Conservation (phyloP, 2,797 vertebrate genomes). For the Jordanella pulchra region DNA sequence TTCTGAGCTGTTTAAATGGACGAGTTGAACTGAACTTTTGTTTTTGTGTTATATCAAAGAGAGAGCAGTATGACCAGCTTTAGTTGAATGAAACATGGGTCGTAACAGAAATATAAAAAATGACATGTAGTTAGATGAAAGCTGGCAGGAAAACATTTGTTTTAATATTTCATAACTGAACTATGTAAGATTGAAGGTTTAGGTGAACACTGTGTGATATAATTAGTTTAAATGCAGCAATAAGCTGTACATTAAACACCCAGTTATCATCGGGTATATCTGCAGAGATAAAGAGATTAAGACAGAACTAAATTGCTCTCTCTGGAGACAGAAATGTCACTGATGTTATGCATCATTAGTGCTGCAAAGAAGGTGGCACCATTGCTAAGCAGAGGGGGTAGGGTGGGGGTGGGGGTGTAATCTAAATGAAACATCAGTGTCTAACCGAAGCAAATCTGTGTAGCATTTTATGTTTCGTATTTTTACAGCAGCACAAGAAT, state of each 20-base stretch:
- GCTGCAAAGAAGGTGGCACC: constrained; percentile 22
- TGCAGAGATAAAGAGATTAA: constrained; percentile 38
- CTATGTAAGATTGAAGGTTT: constrained; percentile 5
- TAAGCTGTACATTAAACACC: constrained; percentile 8
- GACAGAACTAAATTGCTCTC: constrained; percentile 25
- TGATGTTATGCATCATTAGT: constrained; percentile 43
- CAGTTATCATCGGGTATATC: constrained; percentile 25
- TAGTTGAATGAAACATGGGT: constrained; percentile 2
- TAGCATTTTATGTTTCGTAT: neutral
- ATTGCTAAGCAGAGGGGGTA: constrained; percentile 11
- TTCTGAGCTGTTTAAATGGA: constrained; percentile 15
- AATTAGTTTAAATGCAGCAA: constrained; percentile 17
- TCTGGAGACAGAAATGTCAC: constrained; percentile 32
- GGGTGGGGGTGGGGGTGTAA: constrained; percentile 4
- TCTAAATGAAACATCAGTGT: constrained; percentile 17
- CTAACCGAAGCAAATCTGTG: constrained; percentile 17
- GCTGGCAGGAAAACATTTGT: constrained; percentile 7
- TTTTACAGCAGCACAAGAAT: neutral
- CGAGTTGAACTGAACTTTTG: constrained; percentile 1
- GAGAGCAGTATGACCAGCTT: constrained; percentile 1
- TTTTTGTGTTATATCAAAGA: neutral
- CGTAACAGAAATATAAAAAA: constrained; percentile 15
- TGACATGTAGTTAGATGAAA: neutral
- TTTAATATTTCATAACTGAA: constrained; percentile 8
- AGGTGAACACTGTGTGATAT: constrained; percentile 11